A percentile compares a stretch with the other conserved stretches of the same genome.
Conservation (phyloP, 2,797 vertebrate species). For the Acrossocheilus fasciatus region DNA sequence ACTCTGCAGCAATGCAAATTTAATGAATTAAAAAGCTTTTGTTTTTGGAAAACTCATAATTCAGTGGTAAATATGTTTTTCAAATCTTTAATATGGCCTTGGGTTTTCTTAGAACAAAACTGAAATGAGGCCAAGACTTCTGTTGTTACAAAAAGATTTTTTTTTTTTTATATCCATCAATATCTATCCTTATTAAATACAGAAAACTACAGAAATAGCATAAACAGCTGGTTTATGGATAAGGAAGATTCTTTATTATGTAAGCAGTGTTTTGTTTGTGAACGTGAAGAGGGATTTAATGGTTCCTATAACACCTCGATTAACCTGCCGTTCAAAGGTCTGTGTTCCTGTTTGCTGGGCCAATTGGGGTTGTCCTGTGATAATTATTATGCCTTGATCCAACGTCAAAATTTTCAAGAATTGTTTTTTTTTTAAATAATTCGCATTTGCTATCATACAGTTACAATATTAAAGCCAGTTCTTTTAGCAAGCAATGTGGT, state of each 20-base stretch:
- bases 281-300: conserved; percentile 20
- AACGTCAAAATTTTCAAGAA: not conserved
- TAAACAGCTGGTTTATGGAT: not conserved
- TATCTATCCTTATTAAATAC: not conserved
- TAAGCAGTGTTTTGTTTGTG: conserved; percentile 25
- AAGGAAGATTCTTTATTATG: conserved; percentile 2
- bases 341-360: conserved; percentile 25
- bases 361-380: conserved; percentile 33
- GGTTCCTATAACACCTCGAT: conserved; percentile 6
- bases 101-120: not conserved
- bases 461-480: not conserved
- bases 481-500: not conserved
- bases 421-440: not conserved
- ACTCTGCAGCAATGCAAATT: not conserved
- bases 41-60: not conserved
- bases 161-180: not conserved
- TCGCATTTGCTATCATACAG: not conserved
- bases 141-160: not conserved
- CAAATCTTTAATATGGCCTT: not conserved
- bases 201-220: not conserved
- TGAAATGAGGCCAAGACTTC: not conserved
- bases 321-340: conserved; percentile 24
- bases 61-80: not conserved
- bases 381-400: conserved; percentile 33
- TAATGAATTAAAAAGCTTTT: not conserved